phyloP scores from a whole-genome alignment of 2,113 vertebrate species.

The Oreochromis spilurus region DNA sequence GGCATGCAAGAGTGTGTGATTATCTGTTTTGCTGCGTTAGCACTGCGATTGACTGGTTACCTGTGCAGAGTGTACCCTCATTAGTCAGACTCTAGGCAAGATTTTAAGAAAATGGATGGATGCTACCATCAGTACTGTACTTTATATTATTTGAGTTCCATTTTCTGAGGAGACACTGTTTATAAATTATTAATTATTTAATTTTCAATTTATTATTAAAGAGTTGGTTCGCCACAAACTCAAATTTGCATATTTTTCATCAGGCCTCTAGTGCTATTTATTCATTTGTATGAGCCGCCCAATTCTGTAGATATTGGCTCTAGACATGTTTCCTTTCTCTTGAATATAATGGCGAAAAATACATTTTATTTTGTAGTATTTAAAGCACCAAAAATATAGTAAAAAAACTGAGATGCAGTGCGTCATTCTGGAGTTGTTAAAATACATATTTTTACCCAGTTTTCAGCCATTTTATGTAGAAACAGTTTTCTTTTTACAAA shows the following conservation, averaged over 20 bases:
- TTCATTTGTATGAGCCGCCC: neutral
- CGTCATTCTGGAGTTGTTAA: neutral
- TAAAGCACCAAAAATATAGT: neutral
- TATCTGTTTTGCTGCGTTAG: neutral
- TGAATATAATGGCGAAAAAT: neutral
- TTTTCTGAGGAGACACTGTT: neutral
- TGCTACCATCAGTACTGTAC: neutral
- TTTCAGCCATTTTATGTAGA: neutral
- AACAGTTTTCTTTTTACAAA: neutral
- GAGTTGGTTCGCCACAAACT: neutral
- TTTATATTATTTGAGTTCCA: neutral
- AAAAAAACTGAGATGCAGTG: neutral
- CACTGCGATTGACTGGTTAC: neutral
- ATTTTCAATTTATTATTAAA: neutral
- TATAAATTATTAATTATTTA: neutral
- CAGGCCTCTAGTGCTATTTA: neutral
- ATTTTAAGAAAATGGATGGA: neutral
- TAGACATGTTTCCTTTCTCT: neutral
- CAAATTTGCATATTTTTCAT: neutral
- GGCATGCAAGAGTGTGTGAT: neutral
- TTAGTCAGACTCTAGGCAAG: neutral
- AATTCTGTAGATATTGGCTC: neutral
- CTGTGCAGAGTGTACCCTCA: neutral
- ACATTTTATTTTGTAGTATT: neutral
- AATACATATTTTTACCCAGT: neutral